Conservation (phyloP, 2,797 vertebrate species). For the Zonotrichia albicollis region DNA sequence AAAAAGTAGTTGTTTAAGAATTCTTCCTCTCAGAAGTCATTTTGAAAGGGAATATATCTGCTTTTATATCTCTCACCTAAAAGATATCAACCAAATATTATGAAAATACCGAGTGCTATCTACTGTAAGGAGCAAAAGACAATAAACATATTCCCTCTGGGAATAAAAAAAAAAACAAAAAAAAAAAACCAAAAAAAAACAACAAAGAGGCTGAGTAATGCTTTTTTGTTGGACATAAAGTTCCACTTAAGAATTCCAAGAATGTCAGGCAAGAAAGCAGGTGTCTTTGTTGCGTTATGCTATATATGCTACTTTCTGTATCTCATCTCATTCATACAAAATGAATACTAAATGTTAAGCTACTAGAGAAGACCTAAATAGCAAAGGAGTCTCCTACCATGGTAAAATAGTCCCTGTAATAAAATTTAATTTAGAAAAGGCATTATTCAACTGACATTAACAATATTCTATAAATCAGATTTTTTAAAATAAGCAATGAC, state of each 20-base stretch:
- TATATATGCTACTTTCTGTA: neutral
- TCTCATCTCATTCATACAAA: neutral
- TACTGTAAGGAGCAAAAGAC: neutral
- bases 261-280: neutral
- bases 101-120: neutral
- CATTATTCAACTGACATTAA: neutral
- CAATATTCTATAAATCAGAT: neutral
- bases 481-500: neutral
- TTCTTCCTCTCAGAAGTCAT: neutral
- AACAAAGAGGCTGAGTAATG: neutral
- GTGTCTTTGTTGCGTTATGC: neutral
- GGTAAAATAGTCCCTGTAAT: neutral
- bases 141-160: neutral
- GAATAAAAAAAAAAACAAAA: neutral
- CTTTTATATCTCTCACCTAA: neutral
- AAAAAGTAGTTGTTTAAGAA: neutral
- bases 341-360: neutral
- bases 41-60: neutral
- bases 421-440: neutral
- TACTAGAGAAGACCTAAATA: neutral
- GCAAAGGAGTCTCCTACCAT: neutral
- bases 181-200: too few relatives aligned
- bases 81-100: neutral
- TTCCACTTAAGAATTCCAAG: neutral
- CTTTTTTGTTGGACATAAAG: neutral